phyloP scores from a whole-genome alignment of 1,140 invertebrate species.

The Pseudomyrmex cubaensis region DNA sequence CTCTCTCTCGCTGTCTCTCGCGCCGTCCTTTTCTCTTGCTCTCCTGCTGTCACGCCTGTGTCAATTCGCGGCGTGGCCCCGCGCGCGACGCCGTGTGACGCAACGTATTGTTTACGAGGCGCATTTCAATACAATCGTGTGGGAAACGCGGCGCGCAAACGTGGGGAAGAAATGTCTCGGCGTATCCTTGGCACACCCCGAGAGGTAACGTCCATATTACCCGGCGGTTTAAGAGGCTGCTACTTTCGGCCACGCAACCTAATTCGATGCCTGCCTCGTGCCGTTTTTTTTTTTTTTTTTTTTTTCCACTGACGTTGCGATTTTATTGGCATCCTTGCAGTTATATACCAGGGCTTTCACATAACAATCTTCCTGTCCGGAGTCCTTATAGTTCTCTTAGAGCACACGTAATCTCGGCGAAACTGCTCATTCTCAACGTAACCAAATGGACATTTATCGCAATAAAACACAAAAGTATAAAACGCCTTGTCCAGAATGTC shows the following conservation, averaged over 20 bases:
- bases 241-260: slow-evolving; percentile 17
- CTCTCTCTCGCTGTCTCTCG: not conserved
- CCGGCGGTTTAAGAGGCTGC: not conserved
- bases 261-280: slow-evolving; percentile 13
- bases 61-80: slow-evolving; percentile 67
- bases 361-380: not conserved
- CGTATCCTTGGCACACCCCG: slow-evolving; percentile 76
- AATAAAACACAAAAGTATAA: not conserved
- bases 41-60: slow-evolving; percentile 68
- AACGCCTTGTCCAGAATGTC: not conserved
- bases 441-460: not conserved
- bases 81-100: slow-evolving; percentile 64
- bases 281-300: slow-evolving; percentile 16
- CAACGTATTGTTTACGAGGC: slow-evolving; percentile 78
- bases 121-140: slow-evolving; percentile 81
- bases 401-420: not conserved
- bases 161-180: slow-evolving; percentile 72
- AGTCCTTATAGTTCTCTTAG: not conserved
- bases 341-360: not conserved
- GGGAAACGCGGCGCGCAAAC: slow-evolving; percentile 67
- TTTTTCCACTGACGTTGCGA: not conserved
- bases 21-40: slow-evolving; percentile 27
- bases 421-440: not conserved
- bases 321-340: slow-evolving; percentile 41
- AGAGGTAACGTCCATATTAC: not conserved